phyloP scores from a whole-genome alignment of 2,797 vertebrate species.

The Syndactyla subalaris region DNA sequence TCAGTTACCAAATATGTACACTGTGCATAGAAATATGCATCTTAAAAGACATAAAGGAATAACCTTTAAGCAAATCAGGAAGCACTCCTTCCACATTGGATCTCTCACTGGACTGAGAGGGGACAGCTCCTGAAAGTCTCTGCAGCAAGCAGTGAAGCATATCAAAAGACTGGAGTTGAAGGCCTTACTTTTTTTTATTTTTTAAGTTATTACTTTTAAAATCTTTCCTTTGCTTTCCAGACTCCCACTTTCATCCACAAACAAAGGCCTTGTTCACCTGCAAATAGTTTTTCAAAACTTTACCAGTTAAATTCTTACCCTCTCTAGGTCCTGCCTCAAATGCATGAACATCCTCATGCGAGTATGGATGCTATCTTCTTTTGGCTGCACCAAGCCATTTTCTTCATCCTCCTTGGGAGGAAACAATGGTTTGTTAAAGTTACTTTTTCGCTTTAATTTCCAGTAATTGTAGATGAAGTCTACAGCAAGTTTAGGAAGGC shows the following conservation, averaged over 20 bases:
- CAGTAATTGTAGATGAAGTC: slow-evolving; percentile 98
- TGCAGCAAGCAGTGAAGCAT: not conserved
- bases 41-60: not conserved
- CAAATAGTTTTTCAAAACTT: not conserved
- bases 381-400: slow-evolving; percentile 91
- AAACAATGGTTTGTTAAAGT: slow-evolving; percentile 94
- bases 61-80: not conserved
- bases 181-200: not conserved
- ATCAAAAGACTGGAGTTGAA: not conserved
- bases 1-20: not conserved
- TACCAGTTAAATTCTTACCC: slow-evolving; percentile 81
- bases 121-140: not conserved
- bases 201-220: not conserved
- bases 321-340: slow-evolving; percentile 94
- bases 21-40: not conserved
- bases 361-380: slow-evolving; percentile 96
- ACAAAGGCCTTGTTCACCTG: not conserved
- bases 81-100: not conserved
- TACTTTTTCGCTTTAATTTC: slow-evolving; percentile 95
- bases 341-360: slow-evolving; percentile 99
- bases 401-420: slow-evolving; percentile 94
- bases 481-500: slow-evolving; percentile 81
- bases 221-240: not conserved
- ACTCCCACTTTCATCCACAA: not conserved
- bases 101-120: not conserved